Percentiles rank a stretch among this genome's conserved stretches.
These are phyloP conservation scores for Radopholus similis DNA, from an alignment of 1,140 invertebrate species.

Conservation along the genomic window DNA sequence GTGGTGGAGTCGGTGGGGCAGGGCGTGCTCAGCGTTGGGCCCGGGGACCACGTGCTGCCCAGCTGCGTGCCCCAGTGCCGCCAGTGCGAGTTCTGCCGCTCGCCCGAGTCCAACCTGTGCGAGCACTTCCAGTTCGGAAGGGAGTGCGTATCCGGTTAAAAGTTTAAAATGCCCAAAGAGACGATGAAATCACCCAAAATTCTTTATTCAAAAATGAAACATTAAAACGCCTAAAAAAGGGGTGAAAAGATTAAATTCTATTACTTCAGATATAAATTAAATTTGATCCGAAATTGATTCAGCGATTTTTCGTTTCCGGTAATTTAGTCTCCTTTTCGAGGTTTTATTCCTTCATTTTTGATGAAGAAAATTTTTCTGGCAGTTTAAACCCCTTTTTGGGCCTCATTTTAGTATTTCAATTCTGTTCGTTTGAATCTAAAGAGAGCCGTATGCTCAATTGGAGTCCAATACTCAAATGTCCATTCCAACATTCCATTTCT, in stretches of 20 bases:
- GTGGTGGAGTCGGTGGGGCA: slow-evolving; percentile 78
- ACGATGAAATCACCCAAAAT: too few relatives aligned
- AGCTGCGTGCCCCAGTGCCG: slow-evolving; percentile 92
- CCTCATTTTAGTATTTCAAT: too few relatives aligned
- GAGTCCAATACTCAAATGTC: slow-evolving; percentile 85
- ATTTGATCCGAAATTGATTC: too few relatives aligned
- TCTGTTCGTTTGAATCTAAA: slow-evolving; percentile 62
- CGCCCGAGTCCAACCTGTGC: slow-evolving; percentile 78
- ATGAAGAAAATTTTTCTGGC: too few relatives aligned
- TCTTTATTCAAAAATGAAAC: too few relatives aligned
- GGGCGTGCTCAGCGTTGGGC: slow-evolving; percentile 45
- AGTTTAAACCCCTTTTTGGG: too few relatives aligned
- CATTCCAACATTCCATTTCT: slow-evolving; percentile 76
- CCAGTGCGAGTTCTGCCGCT: slow-evolving; percentile 92
- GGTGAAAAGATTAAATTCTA: slow-evolving; percentile 83
- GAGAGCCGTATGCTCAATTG: slow-evolving; percentile 72
- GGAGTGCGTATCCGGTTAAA: too few relatives aligned
- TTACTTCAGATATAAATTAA: slow-evolving; percentile 98
- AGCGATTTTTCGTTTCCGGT: too few relatives aligned
- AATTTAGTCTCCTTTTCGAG: too few relatives aligned
- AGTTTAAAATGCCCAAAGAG: slow-evolving; percentile 97
- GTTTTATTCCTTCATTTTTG: too few relatives aligned
- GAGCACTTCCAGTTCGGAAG: slow-evolving; percentile 9
- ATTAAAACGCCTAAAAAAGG: slow-evolving; percentile 75
- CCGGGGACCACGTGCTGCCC: slow-evolving; percentile 92